Percentiles rank a stretch among this genome's conserved stretches.
These are phyloP conservation scores for Branchinecta lynchi DNA, from an alignment of 1,140 invertebrate species.

Conservation along the genomic window DNA sequence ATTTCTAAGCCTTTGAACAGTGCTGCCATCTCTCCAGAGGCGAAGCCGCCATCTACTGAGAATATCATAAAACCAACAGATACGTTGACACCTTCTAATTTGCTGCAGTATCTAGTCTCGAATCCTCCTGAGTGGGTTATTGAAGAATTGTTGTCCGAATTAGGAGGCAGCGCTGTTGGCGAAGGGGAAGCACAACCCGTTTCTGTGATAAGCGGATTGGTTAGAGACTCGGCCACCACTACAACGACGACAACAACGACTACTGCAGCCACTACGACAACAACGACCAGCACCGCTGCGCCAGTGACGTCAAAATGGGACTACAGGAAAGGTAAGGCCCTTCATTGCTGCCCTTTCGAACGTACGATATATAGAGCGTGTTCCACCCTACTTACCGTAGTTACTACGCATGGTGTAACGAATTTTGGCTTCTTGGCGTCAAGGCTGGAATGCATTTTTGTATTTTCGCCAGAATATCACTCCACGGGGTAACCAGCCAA, in stretches of 20 bases:
- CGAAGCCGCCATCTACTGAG: background rate
- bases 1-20: too few species aligned
- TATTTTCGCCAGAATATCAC: too few species aligned
- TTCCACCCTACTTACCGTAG: too few species aligned
- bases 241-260: constrained; percentile 19
- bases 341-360: background rate
- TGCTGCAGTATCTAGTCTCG: constrained; percentile 19
- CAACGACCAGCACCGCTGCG: constrained; percentile 23
- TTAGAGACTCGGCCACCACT: constrained; percentile 11
- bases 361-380: background rate
- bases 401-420: too few species aligned
- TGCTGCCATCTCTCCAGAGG: background rate
- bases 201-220: constrained; percentile 17
- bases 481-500: too few species aligned
- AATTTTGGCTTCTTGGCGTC: too few species aligned
- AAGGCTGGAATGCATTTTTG: too few species aligned
- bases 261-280: constrained; percentile 19
- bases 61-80: background rate
- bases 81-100: background rate
- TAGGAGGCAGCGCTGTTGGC: constrained; percentile 13
- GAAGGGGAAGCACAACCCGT: constrained; percentile 17
- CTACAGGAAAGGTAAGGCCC: constrained; percentile 46
- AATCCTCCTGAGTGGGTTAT: constrained; percentile 22
- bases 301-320: constrained; percentile 27
- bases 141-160: constrained; percentile 16